A percentile compares a stretch with the other conserved stretches of the same genome.
phyloP scores from a whole-genome alignment of 2,113 vertebrate genomes.

The Mormyrus iriodes region DNA sequence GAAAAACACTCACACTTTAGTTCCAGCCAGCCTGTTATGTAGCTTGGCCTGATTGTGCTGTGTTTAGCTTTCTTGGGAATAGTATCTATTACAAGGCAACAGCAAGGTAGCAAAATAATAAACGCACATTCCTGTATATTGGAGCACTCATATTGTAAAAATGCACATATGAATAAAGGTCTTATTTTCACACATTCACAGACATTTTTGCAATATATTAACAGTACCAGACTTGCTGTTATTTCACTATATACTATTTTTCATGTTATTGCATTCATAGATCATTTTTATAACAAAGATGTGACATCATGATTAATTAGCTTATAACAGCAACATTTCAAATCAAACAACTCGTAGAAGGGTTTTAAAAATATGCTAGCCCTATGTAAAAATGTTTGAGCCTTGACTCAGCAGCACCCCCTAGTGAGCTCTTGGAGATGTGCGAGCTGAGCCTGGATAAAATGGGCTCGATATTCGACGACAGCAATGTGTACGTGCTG shows the following conservation, averaged over 20 bases:
- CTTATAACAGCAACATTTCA: background rate
- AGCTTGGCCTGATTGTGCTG: background rate
- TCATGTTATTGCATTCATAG: background rate
- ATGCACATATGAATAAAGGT: background rate
- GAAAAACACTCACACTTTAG: background rate
- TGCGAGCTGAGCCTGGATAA: slow-evolving; percentile 88
- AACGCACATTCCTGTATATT: background rate
- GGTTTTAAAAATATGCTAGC: no score
- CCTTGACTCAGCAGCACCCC: slow-evolving; percentile 78
- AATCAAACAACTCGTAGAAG: no score
- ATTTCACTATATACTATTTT: background rate
- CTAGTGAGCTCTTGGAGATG: slow-evolving; percentile 85
- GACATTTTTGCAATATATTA: background rate
- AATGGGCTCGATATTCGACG: slow-evolving; percentile 81
- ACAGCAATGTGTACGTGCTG: slow-evolving; percentile 86
- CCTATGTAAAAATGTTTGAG: background rate
- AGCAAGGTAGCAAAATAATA: background rate
- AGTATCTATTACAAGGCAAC: background rate
- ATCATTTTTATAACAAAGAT: background rate
- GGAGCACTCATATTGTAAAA: background rate
- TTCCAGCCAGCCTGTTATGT: background rate
- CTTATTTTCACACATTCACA: background rate
- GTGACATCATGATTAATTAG: background rate
- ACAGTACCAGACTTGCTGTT: background rate
- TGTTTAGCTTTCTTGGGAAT: background rate